Evolutionary conservation across 2,797 vertebrate genomes (phyloP), one percentile per base, ranked within the genome.

Genomic region (Eurystomus glaucurus): DNA sequence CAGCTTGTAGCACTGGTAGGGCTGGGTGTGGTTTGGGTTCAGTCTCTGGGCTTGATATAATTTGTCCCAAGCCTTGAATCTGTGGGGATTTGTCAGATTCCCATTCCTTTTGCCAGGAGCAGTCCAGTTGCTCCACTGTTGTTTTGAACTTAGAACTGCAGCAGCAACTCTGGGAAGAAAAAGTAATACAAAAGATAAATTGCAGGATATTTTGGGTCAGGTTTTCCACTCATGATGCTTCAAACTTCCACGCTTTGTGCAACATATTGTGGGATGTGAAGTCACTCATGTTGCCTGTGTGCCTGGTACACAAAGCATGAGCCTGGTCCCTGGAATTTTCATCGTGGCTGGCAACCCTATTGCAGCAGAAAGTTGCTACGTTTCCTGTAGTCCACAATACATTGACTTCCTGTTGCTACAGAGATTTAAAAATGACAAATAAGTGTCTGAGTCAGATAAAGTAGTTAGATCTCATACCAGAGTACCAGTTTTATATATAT

Each of bases 31-130:
- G 46, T 20, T 84, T 54, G 21, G 16, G 10, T 39, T 43, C 3
- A 0, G 54, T 31, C 8, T 17, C 51, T 37, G 21, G 33, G 46
- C 23, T 9, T 55, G 26, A 72, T 41, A 35, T 12, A 0, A 0
- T 69, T 37, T 84, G 35, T 58, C 21, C 19, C 43, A 70, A 41
- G 48, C 23, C 60, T 79, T 3, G 0, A 2, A 58, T 55, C 48
- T 25, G 1, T 7, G 16, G 7, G 31, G 7, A 28, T 70, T 43
- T 54, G 8, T 54, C 31, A 50, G 17, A 65, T 29, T 58, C 51
- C 50, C 33, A 13, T 48, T 65, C 6, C 37, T 69, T 10, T 76
- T 68, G 33, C 77, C 48, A 68, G 16, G 16, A 75, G 10, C 22
- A 23, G 3, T 29, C 41, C 26, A 52, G 57, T 26, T 69, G 57